A percentile compares a stretch with the other conserved stretches of the same genome.
Conservation (phyloP, 2,113 vertebrate genomes). For the Bostrychus sinensis region DNA sequence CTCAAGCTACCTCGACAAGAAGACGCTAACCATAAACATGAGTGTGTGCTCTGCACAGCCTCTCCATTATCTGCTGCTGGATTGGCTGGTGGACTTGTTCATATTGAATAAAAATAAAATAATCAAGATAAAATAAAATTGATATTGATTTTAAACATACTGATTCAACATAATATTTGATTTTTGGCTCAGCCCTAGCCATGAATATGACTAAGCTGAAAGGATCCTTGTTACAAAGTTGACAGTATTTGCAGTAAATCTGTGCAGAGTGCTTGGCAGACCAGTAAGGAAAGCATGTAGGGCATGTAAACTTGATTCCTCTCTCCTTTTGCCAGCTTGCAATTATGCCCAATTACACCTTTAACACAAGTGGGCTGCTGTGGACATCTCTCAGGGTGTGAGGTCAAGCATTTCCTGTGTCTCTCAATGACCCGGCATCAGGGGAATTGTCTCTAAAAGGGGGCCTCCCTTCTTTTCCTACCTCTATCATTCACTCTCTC, state of each 20-base stretch:
- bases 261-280: constrained; percentile 58
- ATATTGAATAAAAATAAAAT: no score
- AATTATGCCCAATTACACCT: constrained; percentile 82
- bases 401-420: constrained; percentile 83
- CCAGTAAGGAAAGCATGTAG: constrained; percentile 58
- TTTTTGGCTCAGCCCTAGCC: constrained; percentile 14
- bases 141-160: no score
- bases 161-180: not conserved
- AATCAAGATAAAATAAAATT: no score
- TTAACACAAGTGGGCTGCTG: constrained; percentile 79
- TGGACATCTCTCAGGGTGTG: constrained; percentile 77
- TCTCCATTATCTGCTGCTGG: no score
- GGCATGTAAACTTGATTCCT: constrained; percentile 52
- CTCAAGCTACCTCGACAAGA: no score
- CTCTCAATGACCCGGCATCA: constrained; percentile 72
- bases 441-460: constrained; percentile 70
- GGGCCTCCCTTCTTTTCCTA: constrained; percentile 51
- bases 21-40: no score
- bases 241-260: constrained; percentile 65
- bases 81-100: no score
- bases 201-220: constrained; percentile 40
- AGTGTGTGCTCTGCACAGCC: no score
- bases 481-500: constrained; percentile 62
- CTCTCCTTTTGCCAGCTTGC: constrained; percentile 72
- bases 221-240: constrained; percentile 62